Evolutionary conservation across 2,113 vertebrate genomes (phyloP).

Genomic region (Zosterops hypoxanthus): DNA sequence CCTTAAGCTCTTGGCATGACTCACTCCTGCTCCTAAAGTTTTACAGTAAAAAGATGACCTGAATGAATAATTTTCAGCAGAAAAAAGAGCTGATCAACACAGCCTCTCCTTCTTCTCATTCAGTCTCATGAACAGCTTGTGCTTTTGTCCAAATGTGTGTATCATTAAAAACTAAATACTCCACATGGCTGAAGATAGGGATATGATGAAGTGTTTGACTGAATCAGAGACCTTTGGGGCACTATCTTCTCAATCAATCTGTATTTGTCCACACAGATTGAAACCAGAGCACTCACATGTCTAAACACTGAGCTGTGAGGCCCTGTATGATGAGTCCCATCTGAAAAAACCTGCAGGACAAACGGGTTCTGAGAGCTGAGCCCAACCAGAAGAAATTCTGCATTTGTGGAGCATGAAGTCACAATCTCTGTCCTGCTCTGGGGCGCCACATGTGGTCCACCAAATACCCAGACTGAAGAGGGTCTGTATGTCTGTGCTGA

Average conservation of each 20-base stretch:
- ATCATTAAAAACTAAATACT: neutral
- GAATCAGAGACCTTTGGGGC: neutral
- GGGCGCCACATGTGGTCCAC: neutral
- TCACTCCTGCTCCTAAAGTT: neutral
- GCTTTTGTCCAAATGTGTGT: neutral
- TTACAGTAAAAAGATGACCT: neutral
- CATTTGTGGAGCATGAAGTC: neutral
- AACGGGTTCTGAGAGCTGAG: neutral
- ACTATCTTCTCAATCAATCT: neutral
- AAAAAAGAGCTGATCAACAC: neutral
- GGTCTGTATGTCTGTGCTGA: neutral
- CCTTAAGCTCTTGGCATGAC: neutral
- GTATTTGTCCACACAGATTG: neutral
- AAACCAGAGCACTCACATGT: neutral
- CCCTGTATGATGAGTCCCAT: neutral
- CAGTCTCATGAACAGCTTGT: neutral
- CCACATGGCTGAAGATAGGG: neutral
- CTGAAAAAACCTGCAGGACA: neutral
- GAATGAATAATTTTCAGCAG: neutral
- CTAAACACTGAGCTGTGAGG: neutral
- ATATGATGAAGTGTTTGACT: neutral
- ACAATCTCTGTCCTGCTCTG: neutral
- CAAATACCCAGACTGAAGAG: neutral
- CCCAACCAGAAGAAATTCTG: neutral
- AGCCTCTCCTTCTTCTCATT: neutral